These are phyloP conservation scores for Myotis findleyi DNA, from an alignment of 2,797 vertebrate genomes.

Conservation along the genomic window DNA sequence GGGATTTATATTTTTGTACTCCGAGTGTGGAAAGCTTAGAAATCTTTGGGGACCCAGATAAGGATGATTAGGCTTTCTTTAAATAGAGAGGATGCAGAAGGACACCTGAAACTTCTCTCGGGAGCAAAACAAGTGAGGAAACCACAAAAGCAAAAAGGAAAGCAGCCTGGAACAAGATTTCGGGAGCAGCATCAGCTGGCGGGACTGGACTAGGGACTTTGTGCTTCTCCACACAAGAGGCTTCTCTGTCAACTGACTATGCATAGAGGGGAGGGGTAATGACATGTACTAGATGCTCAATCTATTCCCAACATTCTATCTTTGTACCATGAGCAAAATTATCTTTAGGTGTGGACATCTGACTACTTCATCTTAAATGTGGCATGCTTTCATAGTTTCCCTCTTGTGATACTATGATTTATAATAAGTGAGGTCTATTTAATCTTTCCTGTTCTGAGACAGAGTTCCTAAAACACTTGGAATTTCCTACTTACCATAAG, in stretches of 20 bases:
- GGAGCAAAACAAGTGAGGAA: neutral
- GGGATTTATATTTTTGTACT: constrained; percentile 63
- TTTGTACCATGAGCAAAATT: neutral
- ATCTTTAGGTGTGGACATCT: neutral
- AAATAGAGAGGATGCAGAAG: constrained; percentile 46
- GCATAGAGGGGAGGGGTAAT: neutral
- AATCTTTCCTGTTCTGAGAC: neutral
- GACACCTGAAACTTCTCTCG: neutral
- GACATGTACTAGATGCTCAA: neutral
- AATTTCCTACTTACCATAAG: neutral
- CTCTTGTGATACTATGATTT: neutral
- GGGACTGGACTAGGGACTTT: neutral
- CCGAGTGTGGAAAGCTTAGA: constrained; percentile 31
- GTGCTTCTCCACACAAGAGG: neutral
- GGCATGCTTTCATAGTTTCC: neutral
- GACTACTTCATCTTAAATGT: neutral
- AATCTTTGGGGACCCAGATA: constrained; percentile 59
- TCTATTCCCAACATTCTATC: neutral
- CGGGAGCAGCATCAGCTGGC: neutral
- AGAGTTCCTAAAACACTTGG: neutral
- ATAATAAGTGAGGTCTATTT: neutral
- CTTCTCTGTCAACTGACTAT: neutral
- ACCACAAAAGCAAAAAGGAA: neutral
- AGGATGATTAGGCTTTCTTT: constrained; percentile 51
- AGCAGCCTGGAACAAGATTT: neutral